Base-by-base conservation (phyloP, 1,140 invertebrate genomes). In the Contarinia nasturtii region DNA sequence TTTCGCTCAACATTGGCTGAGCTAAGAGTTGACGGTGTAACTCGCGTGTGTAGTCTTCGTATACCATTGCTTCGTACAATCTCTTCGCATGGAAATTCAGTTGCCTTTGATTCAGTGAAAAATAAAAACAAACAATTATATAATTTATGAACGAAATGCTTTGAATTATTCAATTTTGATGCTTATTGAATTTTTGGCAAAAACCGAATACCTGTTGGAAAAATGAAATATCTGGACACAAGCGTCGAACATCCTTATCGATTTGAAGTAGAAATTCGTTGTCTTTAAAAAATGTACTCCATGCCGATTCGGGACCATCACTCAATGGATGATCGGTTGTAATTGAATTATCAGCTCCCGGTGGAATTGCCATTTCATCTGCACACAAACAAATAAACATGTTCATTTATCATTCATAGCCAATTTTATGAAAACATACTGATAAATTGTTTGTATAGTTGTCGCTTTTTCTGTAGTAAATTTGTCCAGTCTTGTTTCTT, bases 161-260 rank as follows among this genome's bases (percentile, higher is more conserved):
- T 7, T 5, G 3, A 17, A 27, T 27, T 27, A 10, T n/a, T n/a
- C 27, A 27, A 27, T 27, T 27, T 27, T 5, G 10, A 27, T 27
- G 27, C 4, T 10, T 3, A 27, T 27, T n/a, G n/a, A 27, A 10
- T 27, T 27, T 27, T n/a, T n/a, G 12, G 12, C 3, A 38, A 38
- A 38, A 14, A 17, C 36, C n/a, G 14, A 14, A 18, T 44, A 44
- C 77, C 64, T 82, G 85, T 71, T 95, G 91, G 65, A 96, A 97
- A 65, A 97, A 97, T 48, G 86, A 91, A 60, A 98, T 90, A 61
- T 96, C 92, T 43, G 93, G 92, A 68, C 88, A 96, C 1, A 98
- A 60, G 18, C 93, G 75, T 51, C 89, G 75, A 17, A 95, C 92
- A 69, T 98, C 93, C 66, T 95, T 97, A 63, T 96, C 91, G 56